phyloP scores from a whole-genome alignment of 2,797 vertebrate genomes.

The Sternotherus odoratus region DNA sequence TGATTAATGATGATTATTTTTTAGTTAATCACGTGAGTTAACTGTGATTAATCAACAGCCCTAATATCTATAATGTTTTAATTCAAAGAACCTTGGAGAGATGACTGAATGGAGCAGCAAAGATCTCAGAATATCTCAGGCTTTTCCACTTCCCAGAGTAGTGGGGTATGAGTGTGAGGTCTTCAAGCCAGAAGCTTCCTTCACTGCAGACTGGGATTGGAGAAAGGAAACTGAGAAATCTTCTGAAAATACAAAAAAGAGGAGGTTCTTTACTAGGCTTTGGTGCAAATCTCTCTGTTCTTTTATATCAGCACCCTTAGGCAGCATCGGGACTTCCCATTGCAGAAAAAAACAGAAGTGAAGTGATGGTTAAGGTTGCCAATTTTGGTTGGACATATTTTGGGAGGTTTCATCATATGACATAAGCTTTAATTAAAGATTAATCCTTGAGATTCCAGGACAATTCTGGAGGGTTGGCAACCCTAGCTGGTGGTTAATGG shows the following conservation, averaged over 20 bases:
- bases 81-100: background rate
- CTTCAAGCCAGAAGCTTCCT: background rate
- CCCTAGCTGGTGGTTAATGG: background rate
- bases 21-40: no score
- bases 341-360: background rate
- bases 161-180: accelerated
- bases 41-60: no score
- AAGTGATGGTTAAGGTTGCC: background rate
- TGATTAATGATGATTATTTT: no score
- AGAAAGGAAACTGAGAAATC: background rate
- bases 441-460: no score
- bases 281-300: background rate
- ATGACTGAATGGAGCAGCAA: background rate
- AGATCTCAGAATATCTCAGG: background rate
- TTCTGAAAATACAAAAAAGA: background rate
- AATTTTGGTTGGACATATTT: no score
- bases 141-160: accelerated
- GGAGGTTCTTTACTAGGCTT: background rate
- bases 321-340: background rate
- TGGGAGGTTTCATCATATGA: no score
- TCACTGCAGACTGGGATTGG: background rate
- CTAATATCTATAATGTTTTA: background rate
- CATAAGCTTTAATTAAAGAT: no score
- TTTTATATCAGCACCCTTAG: background rate
- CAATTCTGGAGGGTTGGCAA: no score